Evolutionary conservation across 2,113 vertebrate genomes (phyloP).

Genomic region (Ameiurus melas): DNA sequence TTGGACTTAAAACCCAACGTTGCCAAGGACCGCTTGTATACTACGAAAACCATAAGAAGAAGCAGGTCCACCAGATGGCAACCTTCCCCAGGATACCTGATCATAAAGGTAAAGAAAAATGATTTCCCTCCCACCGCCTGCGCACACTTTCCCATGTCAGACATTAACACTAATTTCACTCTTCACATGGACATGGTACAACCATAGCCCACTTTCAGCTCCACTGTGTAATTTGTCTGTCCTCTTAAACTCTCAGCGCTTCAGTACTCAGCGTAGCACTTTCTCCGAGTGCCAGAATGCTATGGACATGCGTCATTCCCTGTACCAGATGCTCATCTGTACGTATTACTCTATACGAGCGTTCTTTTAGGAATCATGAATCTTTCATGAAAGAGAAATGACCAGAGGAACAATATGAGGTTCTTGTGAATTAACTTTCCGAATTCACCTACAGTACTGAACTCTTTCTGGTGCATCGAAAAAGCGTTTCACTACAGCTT

Average conservation of each 20-base stretch:
- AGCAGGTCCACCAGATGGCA: constrained; percentile 11
- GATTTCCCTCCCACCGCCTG: neutral
- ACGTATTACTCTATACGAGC: neutral
- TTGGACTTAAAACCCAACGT: neutral
- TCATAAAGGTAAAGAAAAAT: constrained; percentile 1
- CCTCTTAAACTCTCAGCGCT: constrained; percentile 15
- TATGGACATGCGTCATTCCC: neutral
- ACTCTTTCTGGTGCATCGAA: neutral
- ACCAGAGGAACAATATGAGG: neutral
- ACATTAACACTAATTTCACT: constrained; percentile 23
- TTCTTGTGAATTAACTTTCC: neutral
- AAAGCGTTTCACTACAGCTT: constrained; percentile 1
- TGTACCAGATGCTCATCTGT: neutral
- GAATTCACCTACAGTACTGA: neutral
- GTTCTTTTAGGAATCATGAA: neutral
- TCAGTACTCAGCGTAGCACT: constrained; percentile 1
- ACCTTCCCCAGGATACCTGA: neutral
- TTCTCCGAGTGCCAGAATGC: neutral
- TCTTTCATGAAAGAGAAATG: neutral
- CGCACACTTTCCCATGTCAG: neutral
- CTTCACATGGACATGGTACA: neutral
- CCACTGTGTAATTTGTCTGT: constrained; percentile 2
- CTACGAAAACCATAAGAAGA: neutral
- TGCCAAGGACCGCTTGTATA: neutral
- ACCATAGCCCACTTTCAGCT: neutral